These are phyloP conservation scores for Bursaphelenchus mucronatus DNA, from an alignment of 1,140 invertebrate genomes.

Conservation along the genomic window DNA sequence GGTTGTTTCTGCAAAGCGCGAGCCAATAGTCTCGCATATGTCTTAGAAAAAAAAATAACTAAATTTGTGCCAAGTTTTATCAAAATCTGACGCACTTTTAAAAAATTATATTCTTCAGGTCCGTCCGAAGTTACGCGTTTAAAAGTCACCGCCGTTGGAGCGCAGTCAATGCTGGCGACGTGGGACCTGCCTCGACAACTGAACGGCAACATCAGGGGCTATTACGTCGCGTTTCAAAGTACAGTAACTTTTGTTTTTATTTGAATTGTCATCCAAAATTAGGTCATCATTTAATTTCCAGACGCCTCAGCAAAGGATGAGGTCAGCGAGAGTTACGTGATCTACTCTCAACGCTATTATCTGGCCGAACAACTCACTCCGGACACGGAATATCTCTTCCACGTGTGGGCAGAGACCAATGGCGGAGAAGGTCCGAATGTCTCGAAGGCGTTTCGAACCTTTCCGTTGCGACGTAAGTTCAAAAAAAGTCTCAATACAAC, in stretches of 20 bases:
- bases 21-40: too few species aligned
- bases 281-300: too few species aligned
- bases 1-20: too few species aligned
- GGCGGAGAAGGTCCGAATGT: slow-evolving; percentile 55
- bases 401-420: slow-evolving; percentile 60
- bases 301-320: slow-evolving; percentile 35
- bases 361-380: slow-evolving; percentile 49
- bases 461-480: slow-evolving; percentile 46
- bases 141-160: slow-evolving; percentile 52
- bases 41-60: too few species aligned
- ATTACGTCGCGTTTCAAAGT: slow-evolving; percentile 58
- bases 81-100: too few species aligned
- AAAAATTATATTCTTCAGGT: slow-evolving; percentile 33
- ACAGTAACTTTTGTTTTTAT: slow-evolving; percentile 20
- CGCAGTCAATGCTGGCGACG: slow-evolving; percentile 50
- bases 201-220: slow-evolving; percentile 57
- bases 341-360: slow-evolving; percentile 53
- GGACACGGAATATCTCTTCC: slow-evolving; percentile 50
- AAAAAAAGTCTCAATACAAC: not conserved
- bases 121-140: slow-evolving; percentile 56
- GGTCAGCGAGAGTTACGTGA: slow-evolving; percentile 58
- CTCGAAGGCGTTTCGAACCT: slow-evolving; percentile 45
- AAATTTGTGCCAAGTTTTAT: too few species aligned
- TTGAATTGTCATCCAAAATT: slow-evolving; percentile 23
- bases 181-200: slow-evolving; percentile 53